Conservation (phyloP, 2,797 vertebrate genomes). For the Propithecus perrieri region DNA sequence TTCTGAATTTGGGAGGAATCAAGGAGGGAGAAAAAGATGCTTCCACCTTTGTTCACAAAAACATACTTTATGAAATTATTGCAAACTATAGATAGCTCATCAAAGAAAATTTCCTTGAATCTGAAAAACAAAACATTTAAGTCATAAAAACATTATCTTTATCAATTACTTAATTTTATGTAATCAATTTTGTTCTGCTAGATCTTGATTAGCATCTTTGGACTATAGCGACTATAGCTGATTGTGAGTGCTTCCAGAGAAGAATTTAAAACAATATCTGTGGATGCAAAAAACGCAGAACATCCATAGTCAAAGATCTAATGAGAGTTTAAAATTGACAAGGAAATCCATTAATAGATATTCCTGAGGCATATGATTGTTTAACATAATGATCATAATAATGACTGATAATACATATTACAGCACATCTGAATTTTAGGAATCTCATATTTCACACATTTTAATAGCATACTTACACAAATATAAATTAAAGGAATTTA, state of each 20-base stretch:
- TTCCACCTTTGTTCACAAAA: not conserved
- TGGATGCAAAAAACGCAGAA: not conserved
- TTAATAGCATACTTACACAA: no score
- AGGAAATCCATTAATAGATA: no score
- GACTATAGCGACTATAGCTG: not conserved
- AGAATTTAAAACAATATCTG: not conserved
- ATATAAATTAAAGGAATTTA: no score
- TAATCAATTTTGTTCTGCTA: not conserved
- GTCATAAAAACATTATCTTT: not conserved
- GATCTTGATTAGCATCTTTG: not conserved
- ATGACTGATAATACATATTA: no score
- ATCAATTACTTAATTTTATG: not conserved
- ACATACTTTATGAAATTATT: not conserved
- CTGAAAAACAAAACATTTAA: not conserved
- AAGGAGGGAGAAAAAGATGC: not conserved
- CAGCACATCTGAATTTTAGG: no score
- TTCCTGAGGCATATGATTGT: no score
- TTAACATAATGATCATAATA: no score
- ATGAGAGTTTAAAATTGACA: no score
- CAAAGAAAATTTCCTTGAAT: not conserved
- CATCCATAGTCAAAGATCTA: no score
- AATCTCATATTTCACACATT: no score
- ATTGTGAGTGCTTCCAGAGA: not conserved
- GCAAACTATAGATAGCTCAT: not conserved
- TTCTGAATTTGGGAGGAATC: not conserved